Conservation (phyloP, 2,797 vertebrate species). For the Enteromius radiatus region DNA sequence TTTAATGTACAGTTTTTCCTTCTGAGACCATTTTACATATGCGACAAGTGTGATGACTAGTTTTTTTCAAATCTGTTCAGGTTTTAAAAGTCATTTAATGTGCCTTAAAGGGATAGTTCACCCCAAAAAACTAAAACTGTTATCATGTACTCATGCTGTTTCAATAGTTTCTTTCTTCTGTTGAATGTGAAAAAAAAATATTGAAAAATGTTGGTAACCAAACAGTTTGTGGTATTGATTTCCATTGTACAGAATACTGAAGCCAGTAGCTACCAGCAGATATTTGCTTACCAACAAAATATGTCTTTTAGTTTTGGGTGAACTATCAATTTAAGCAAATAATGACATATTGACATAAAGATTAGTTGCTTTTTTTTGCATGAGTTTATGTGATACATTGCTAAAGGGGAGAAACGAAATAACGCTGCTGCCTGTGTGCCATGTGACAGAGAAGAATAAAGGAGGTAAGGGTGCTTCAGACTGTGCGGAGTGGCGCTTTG, state of each 20-base stretch:
- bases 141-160: background rate
- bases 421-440: background rate
- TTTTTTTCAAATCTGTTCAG: background rate
- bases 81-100: background rate
- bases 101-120: background rate
- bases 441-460: constrained; percentile 78
- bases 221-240: background rate
- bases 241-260: background rate
- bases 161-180: background rate
- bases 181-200: background rate
- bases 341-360: background rate
- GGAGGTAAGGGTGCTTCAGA: constrained; percentile 76
- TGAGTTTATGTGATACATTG: background rate
- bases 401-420: background rate
- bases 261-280: background rate
- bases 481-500: constrained; percentile 88
- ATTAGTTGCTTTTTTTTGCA: background rate
- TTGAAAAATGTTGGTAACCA: background rate
- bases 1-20: background rate
- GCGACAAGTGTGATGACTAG: background rate
- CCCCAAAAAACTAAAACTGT: background rate
- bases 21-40: no score
- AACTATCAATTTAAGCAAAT: background rate
- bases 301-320: background rate
- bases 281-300: background rate